These are phyloP conservation scores for Antheraea pernyi DNA, from an alignment of 1,140 invertebrate species.

Conservation along the genomic window DNA sequence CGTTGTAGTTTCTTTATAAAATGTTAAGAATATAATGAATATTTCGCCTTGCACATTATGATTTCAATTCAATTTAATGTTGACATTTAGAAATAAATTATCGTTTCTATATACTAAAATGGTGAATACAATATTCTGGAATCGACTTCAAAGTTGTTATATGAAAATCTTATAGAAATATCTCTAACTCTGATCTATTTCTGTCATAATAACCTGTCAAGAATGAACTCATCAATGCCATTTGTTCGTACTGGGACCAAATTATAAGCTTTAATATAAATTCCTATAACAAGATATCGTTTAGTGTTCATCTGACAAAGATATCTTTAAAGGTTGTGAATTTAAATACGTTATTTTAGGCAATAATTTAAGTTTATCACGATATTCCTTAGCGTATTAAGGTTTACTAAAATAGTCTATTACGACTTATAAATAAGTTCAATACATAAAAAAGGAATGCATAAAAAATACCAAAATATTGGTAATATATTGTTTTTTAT, in stretches of 20 bases:
- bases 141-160: no score
- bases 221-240: conserved; percentile 1
- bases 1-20: no score
- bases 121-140: no score
- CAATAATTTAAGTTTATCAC: background rate
- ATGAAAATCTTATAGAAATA: background rate
- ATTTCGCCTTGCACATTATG: no score
- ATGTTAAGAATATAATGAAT: no score
- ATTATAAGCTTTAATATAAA: conserved; percentile 14
- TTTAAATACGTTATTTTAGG: background rate
- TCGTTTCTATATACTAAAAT: no score
- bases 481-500: no score
- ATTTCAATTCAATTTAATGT: no score
- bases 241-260: conserved; percentile 1
- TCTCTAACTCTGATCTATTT: background rate
- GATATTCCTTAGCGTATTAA: background rate
- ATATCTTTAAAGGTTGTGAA: background rate
- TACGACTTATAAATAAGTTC: background rate
- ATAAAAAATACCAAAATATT: no score
- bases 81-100: no score
- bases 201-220: conserved; percentile 1
- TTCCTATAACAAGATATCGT: background rate
- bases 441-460: no score
- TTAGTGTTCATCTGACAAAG: background rate
- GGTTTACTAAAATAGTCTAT: background rate